Evolutionary conservation across 2,888 invertebrate species (phyloP), one percentile per base, ranked within the genome.

Genomic region (Heteromyza rotundicornis): DNA sequence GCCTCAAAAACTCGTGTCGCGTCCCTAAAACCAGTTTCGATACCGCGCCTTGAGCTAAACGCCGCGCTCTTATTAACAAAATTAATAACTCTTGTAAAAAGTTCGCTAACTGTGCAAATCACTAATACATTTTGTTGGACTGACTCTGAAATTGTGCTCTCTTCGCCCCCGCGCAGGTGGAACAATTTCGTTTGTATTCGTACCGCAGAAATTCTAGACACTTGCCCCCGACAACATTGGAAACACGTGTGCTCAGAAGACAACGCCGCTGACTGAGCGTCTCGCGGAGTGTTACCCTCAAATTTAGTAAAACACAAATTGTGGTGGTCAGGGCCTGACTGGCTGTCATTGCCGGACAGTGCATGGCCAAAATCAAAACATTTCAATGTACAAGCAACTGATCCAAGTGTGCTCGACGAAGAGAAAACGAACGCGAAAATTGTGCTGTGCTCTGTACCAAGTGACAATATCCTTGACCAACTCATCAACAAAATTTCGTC

Each of bases 121-220:
- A 32, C 52, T 0, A 55, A 20, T 19, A 60, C 57, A 10, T 47
- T 51, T 12, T 62, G 62, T 22, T 69, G 64, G 67, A 67, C 72
- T 2, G 78, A 80, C 58, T 78, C 75, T 0, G 70, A 68, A 16
- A 72, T 77, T 8, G 71, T 72, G 1, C 53, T 77, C 1, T 62
- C 63, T 1, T 57, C 56, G 32, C 65, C 64, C 3, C 68, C 64
- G 1, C 40, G 64, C 17, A 64, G 59, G 12, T 67, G 66, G 68
- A 59, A 57, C 16, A 63, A 64, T 2, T 68, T 64, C 32, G 62
- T 67, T 0, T 62, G 63, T 44, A 69, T 67, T 22, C 24, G 66
- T 1, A 67, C 61, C 8, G 65, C 67, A 7, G 59, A 61, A 19
- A 64, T 67, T 35, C 57, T 66, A 8, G 63, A 66, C 14, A 47